A percentile compares a stretch with the other conserved stretches of the same genome.
Evolutionary conservation across 1,140 invertebrate genomes (phyloP).

Genomic region (Euwallacea similis): DNA sequence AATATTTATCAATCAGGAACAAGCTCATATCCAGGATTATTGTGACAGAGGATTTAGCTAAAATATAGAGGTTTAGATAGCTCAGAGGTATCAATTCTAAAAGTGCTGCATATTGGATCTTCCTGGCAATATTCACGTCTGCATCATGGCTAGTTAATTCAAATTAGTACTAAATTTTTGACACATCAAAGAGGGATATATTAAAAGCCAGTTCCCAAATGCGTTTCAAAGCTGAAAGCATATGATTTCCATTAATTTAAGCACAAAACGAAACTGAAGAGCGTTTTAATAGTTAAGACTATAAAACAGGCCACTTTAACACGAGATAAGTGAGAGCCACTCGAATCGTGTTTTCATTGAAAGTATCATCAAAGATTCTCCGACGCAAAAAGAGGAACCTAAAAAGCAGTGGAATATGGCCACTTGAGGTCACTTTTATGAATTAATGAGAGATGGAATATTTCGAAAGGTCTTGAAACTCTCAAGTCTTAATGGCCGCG

Average conservation of each 20-base stretch:
- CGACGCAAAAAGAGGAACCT: neutral
- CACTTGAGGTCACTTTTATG: too few relatives aligned
- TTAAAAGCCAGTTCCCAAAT: neutral
- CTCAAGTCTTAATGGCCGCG: too few relatives aligned
- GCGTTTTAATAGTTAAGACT: neutral
- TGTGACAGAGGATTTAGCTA: too few relatives aligned
- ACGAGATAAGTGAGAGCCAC: slow-evolving; percentile 1
- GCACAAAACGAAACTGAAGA: neutral
- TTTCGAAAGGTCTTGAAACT: too few relatives aligned
- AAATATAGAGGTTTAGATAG: too few relatives aligned
- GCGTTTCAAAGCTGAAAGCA: neutral
- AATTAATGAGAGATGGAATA: too few relatives aligned
- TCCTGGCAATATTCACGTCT: neutral
- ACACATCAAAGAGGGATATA: neutral
- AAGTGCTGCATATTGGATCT: neutral
- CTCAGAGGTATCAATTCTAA: too few relatives aligned
- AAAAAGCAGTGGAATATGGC: neutral
- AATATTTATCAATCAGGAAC: slow-evolving; percentile 1
- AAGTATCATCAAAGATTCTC: neutral
- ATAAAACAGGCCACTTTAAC: slow-evolving; percentile 1
- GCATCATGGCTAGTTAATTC: too few relatives aligned
- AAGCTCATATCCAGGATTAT: too few relatives aligned
- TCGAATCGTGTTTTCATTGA: neutral
- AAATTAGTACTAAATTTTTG: neutral
- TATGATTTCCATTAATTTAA: neutral